Percentiles rank a stretch among this genome's conserved stretches.
These are phyloP conservation scores for Vicugna pacos DNA, from an alignment of 2,113 vertebrate genomes.

Conservation along the genomic window DNA sequence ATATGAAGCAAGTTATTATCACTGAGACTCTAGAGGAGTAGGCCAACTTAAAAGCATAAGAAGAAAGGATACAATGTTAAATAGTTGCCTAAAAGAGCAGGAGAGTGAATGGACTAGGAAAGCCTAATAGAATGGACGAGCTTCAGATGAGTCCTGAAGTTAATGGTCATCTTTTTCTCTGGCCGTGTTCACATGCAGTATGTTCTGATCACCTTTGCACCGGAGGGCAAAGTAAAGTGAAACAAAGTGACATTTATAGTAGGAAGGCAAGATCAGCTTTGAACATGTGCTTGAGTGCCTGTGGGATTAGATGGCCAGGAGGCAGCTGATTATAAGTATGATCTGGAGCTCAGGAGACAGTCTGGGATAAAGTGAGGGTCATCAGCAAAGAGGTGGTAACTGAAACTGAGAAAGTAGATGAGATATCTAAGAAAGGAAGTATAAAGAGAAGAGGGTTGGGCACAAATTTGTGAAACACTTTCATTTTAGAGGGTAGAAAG, in stretches of 20 bases:
- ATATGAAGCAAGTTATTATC: not conserved
- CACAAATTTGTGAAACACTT: not conserved
- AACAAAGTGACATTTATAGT: not conserved
- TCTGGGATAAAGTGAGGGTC: not conserved
- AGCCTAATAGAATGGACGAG: not conserved
- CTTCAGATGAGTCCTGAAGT: not conserved
- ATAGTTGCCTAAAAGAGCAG: not conserved
- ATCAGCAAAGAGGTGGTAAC: not conserved
- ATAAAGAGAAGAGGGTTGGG: not conserved
- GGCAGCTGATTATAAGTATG: too few relatives aligned
- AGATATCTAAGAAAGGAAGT: not conserved
- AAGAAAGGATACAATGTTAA: not conserved
- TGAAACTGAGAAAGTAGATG: not conserved
- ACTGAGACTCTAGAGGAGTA: not conserved
- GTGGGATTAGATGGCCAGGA: not conserved
- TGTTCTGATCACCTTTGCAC: not conserved
- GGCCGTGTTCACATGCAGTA: not conserved
- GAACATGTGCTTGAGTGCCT: not conserved
- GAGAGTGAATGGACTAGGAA: not conserved
- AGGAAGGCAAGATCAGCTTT: not conserved
- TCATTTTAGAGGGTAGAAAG: not conserved
- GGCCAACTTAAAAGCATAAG: not conserved
- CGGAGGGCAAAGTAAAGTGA: not conserved
- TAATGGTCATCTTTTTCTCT: not conserved
- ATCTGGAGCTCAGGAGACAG: not conserved